Evolutionary conservation across 2,888 invertebrate genomes (phyloP), one percentile per base, ranked within the genome.

Genomic region (Agriotes lineatus): DNA sequence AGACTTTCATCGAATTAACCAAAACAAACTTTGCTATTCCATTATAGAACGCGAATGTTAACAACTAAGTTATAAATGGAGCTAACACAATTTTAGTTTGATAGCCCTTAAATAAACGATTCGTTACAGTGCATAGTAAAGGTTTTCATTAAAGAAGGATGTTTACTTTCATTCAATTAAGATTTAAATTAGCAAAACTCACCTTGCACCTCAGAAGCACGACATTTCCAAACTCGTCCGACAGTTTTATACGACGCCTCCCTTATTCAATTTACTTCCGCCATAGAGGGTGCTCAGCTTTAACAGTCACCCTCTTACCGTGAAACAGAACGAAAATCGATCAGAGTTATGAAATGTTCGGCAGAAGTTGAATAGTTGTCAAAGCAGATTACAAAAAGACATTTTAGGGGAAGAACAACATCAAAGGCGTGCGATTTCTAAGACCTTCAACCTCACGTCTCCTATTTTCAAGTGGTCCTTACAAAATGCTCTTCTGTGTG

Each of bases 301-400:
- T n/a, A 42, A 42, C 14, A 42, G 42, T 1, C 42, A 42, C 42
- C 18, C 42, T 42, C 22, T 48, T 48, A 12, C 12, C 12, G 22
- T 22, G 19, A 48, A 48, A 48, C 48, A 20, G 5, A 2, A 12
- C 16, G 22, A 48, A 48, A 48, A 48, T 48, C 48, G 22, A 48
- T 48, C 48, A 48, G 25, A 48, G 22, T 48, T 48, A 48, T 48
- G 48, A 48, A 48, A 48, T 48, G 48, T 48, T 48, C 48, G 48
- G 42, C 48, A 48, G 25, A 48, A 48, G 48, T 48, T 48, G 48
- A 48, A 48, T 48, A 48, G 48, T 48, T 48, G 48, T 48, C 48
- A 48, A 48, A 48, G 48, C 48, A 48, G 48, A 48, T 48, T 48
- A 48, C 48, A 48, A 48, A 39, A 48, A 48, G 48, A 48, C 48